These are phyloP conservation scores for Microctenopoma steveboyesi DNA, from an alignment of 2,797 vertebrate species.

Conservation along the genomic window DNA sequence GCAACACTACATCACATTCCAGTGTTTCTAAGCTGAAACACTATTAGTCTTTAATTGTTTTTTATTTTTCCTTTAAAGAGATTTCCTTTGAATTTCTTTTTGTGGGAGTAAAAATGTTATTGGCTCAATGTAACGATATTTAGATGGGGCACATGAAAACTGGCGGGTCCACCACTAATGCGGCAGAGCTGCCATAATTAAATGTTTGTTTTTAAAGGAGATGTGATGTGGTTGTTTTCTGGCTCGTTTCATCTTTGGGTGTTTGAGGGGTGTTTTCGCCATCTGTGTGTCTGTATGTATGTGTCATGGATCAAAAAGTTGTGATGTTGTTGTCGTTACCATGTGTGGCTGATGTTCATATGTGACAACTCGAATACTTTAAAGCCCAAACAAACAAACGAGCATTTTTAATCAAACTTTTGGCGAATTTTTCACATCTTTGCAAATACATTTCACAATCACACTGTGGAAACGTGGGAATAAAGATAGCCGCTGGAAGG, in stretches of 20 bases:
- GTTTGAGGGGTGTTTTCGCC: slow-evolving; percentile 57
- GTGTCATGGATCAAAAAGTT: slow-evolving; percentile 32
- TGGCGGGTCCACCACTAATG: slow-evolving; percentile 45
- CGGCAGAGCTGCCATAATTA: slow-evolving; percentile 64
- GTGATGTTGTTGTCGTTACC: slow-evolving; percentile 10
- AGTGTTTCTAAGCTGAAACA: slow-evolving; percentile 52
- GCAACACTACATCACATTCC: slow-evolving; percentile 59
- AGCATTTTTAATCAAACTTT: too few relatives aligned
- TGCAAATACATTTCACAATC: too few relatives aligned
- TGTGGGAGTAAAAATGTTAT: slow-evolving; percentile 58
- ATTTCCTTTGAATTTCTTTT: slow-evolving; percentile 61
- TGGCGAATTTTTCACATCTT: too few relatives aligned
- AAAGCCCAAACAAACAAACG: not conserved
- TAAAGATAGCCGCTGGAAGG: too few relatives aligned
- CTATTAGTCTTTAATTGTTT: slow-evolving; percentile 64
- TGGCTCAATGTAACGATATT: slow-evolving; percentile 54
- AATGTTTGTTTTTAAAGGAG: slow-evolving; percentile 71
- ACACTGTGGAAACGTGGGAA: too few relatives aligned
- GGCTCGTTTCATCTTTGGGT: slow-evolving; percentile 67
- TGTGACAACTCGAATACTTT: not conserved
- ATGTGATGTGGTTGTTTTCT: slow-evolving; percentile 75
- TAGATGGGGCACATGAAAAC: slow-evolving; percentile 66
- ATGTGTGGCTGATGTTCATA: slow-evolving; percentile 5
- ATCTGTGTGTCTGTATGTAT: slow-evolving; percentile 40
- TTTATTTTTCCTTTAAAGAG: slow-evolving; percentile 49